Percentiles rank a stretch among this genome's conserved stretches.
Conservation (phyloP, 2,113 vertebrate genomes). For the Apus apus region DNA sequence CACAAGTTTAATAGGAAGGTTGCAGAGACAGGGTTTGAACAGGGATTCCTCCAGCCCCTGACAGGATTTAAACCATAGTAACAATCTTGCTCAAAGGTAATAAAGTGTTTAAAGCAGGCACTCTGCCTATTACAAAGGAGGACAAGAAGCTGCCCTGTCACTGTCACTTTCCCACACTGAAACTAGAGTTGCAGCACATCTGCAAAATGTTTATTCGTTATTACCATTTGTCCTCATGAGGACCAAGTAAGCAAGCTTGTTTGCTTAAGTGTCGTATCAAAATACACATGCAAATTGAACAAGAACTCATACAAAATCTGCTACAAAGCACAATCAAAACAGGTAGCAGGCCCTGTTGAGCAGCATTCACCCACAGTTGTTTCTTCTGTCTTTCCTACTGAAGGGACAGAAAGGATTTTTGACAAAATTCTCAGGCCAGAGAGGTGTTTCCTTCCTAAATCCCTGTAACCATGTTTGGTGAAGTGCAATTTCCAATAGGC, state of each 20-base stretch:
- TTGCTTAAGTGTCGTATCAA: not conserved
- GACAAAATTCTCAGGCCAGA: not conserved
- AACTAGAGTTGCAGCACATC: not conserved
- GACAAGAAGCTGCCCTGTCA: not conserved
- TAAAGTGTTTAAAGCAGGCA: not conserved
- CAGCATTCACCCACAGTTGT: not conserved
- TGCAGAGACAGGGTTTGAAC: not conserved
- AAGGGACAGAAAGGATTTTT: not conserved
- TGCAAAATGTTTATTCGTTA: not conserved
- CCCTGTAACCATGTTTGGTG: accelerated
- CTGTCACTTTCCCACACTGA: not conserved
- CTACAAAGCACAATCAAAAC: not conserved
- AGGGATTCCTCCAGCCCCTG: not conserved
- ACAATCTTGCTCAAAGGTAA: not conserved
- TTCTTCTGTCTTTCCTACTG: not conserved
- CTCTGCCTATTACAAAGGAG: not conserved
- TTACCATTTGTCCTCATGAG: not conserved
- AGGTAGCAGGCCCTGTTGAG: not conserved
- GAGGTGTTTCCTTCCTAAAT: not conserved
- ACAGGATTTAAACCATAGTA: not conserved
- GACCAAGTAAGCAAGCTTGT: not conserved
- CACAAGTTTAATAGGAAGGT: not conserved
- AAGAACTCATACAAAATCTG: not conserved
- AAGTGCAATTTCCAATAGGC: not conserved
- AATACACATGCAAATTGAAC: not conserved